These are phyloP conservation scores for Lindbergichthys nudifrons DNA, from an alignment of 2,797 vertebrate genomes.

Conservation along the genomic window DNA sequence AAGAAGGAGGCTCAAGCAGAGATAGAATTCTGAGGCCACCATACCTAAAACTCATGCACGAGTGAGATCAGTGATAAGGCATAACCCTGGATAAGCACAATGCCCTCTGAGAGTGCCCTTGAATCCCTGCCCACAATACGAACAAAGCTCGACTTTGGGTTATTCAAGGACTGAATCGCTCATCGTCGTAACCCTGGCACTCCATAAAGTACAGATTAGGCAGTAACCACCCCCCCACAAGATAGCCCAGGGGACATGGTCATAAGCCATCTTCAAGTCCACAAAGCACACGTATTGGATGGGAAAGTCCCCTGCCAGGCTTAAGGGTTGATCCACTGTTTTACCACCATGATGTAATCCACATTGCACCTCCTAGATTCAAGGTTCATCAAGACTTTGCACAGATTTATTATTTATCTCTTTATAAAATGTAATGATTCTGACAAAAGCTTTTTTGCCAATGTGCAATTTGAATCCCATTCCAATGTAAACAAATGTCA, in stretches of 20 bases:
- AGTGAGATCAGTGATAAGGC: neutral
- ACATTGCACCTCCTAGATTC: neutral
- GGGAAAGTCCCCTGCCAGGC: neutral
- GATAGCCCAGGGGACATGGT: neutral
- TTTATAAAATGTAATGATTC: neutral
- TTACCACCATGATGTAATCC: neutral
- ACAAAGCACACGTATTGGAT: neutral
- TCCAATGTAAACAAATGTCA: neutral
- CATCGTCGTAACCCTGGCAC: neutral
- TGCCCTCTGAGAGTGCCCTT: neutral
- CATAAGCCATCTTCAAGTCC: neutral
- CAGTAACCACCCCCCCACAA: neutral
- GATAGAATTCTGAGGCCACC: too few species aligned
- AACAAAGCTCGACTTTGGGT: slow-evolving; percentile 3
- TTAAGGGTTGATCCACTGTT: neutral
- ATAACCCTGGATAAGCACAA: neutral
- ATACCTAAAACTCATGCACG: too few species aligned
- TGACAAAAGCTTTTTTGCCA: neutral
- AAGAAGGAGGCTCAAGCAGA: too few species aligned
- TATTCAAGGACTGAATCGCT: slow-evolving; percentile 10
- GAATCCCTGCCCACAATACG: neutral
- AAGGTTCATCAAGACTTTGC: neutral
- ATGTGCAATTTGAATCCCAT: neutral
- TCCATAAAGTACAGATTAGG: neutral
- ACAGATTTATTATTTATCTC: neutral